Evolutionary conservation across 2,888 invertebrate genomes (phyloP).

Genomic region (Oconnorella tubifera): DNA sequence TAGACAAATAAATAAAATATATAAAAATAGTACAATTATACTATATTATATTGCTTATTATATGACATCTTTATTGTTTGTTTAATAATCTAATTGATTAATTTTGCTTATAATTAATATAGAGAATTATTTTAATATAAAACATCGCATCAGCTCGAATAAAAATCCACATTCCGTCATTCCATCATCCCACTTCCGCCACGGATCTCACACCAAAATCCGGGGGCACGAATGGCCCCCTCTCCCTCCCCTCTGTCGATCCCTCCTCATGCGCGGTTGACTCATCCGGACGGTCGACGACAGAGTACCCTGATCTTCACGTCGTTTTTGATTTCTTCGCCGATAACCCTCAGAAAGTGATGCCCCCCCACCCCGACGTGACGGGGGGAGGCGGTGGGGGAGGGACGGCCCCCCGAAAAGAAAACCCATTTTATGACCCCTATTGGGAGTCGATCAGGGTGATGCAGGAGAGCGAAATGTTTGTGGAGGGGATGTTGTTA

Average conservation of each 20-base stretch:
- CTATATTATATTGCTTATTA: too few relatives aligned
- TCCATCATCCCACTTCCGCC: too few relatives aligned
- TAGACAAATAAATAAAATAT: too few relatives aligned
- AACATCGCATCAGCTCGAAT: too few relatives aligned
- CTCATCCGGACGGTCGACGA: background rate
- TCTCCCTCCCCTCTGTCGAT: background rate
- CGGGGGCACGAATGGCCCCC: too few relatives aligned
- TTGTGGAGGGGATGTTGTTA: constrained; percentile 44
- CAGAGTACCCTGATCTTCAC: constrained; percentile 19
- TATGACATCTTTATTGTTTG: too few relatives aligned
- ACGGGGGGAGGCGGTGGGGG: background rate
- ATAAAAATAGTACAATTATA: too few relatives aligned
- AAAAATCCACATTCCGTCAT: too few relatives aligned
- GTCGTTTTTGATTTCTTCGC: constrained; percentile 25
- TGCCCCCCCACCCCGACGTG: constrained; percentile 1
- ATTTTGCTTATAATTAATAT: too few relatives aligned
- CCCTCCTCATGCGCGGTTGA: background rate
- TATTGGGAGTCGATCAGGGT: constrained; percentile 23
- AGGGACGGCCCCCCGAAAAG: background rate
- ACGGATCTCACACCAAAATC: too few relatives aligned
- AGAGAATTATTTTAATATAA: too few relatives aligned
- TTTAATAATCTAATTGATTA: too few relatives aligned
- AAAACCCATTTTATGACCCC: constrained; percentile 20
- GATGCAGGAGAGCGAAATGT: constrained; percentile 37
- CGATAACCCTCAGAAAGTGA: constrained; percentile 24